Evolutionary conservation across 1,140 invertebrate species (phyloP).

Genomic region (Meloidogyne exigua): DNA sequence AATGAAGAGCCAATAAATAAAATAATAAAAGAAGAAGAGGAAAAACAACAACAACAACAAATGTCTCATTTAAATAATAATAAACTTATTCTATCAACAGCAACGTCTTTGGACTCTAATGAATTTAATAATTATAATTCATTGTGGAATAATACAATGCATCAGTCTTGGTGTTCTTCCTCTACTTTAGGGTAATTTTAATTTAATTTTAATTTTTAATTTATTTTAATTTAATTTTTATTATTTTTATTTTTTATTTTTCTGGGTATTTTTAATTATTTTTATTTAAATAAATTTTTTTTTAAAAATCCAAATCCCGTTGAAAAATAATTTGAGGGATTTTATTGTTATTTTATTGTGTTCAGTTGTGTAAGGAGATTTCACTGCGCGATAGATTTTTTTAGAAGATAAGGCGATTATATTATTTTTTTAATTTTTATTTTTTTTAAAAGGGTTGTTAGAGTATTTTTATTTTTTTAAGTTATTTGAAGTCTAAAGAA

Average conservation of each 20-base stretch:
- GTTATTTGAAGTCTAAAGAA: too few species aligned
- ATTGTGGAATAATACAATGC: not conserved
- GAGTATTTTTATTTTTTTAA: not conserved
- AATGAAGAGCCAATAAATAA: conserved; percentile 9
- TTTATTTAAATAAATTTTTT: not conserved
- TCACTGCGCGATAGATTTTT: not conserved
- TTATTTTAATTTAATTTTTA: not conserved
- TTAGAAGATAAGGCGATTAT: not conserved
- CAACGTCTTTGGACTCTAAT: not conserved
- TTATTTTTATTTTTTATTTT: not conserved
- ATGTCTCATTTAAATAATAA: not conserved
- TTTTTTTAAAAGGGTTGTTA: too few species aligned
- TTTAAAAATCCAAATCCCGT: not conserved
- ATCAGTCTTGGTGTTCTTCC: conserved; percentile 11
- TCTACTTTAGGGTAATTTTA: not conserved
- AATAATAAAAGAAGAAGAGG: not conserved
- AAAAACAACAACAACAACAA: not conserved
- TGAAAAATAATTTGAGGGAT: not conserved
- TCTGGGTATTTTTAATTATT: not conserved
- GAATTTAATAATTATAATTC: not conserved
- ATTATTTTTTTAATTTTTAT: too few species aligned
- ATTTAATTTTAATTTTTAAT: not conserved
- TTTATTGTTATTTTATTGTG: not conserved
- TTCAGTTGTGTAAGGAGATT: not conserved
- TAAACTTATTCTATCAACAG: not conserved